Base-by-base conservation (phyloP, 2,113 vertebrate species). In the Tapirus terrestris region DNA sequence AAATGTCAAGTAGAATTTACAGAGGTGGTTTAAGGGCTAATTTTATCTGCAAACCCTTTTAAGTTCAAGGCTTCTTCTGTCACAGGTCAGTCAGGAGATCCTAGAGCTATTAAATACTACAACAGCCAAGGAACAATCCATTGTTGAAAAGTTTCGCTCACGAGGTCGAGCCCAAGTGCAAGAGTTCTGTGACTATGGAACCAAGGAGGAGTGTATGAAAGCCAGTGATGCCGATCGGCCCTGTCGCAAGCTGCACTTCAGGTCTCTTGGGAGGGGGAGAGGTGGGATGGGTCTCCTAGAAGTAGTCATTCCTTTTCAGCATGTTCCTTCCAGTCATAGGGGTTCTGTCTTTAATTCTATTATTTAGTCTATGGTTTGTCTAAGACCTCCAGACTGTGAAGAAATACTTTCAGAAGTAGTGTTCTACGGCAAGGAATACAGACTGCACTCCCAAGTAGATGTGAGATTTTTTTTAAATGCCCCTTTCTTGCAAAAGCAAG, bases 141-240 rank as follows among this genome's bases (percentile, higher is more conserved):
- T 99, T 36, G 99, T 99, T 97, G 99, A 99, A 96, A 99, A 99
- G 98, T 99, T 99, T 90, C 98, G 99, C 4, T 99, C 99, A 0
- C 99, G 99, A 0, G 99, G 99, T 29, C 98, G 99, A 25, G 99
- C 99, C 72, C 99, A 99, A 96, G 99, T 99, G 7, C 99, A 99
- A 96, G 99, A 99, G 96, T 99, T 99, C 98, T 99, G 99, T 65
- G 99, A 99, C 94, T 99, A 99, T 53, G 99, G 99, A 93, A 99
- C 99, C 97, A 99, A 99, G 97, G 99, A 99, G 94, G 99, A 99
- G 93, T 99, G 99, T 48, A 97, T 99, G 93, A 99, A 99, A 36
- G 99, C 99, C 21, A 99, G 98, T 7, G 99, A 99, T 89, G 98
- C 98, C 0, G 99, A 99, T 1, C 98, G 99, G 82, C 99, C 99